Evolutionary conservation across 2,888 invertebrate species (phyloP), one percentile per base, ranked within the genome.

Genomic region (Andrena flavipes): DNA sequence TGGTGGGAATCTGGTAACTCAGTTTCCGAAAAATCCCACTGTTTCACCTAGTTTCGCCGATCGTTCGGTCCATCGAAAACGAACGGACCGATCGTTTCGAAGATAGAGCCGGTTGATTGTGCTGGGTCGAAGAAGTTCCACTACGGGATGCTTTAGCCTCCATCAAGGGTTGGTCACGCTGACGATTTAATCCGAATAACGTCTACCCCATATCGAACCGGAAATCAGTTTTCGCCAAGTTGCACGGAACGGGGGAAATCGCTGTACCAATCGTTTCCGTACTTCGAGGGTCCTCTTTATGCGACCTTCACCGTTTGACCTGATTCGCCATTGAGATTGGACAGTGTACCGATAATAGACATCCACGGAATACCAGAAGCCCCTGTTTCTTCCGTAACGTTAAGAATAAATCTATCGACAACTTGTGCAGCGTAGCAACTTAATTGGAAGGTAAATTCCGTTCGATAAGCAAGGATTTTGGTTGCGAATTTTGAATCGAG

Each of bases 151-250:
- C n/a, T 65, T 75, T 26, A 30, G 54, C 51, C 76, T 56, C 56
- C 73, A 63, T 71, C 48, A 69, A 82, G 23, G 73, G 56, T 26
- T 42, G 51, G 64, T 49, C 67, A 63, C 72, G 71, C 65, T 79
- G 76, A 35, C 77, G 73, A 85, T 85, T 85, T 83, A 80, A 85
- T 83, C 83, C 80, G 77, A 85, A 79, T 60, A 84, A 79, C 72
- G 72, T 64, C 71, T 71, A 68, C 30, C 23, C 42, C 64, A 79
- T 83, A 78, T 78, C 77, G 80, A 76, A 48, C 49, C 73, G 76
- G 80, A 85, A 85, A 78, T 76, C 80, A 84, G 83, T 85, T 85
- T 74, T 78, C 75, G 60, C 42, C 71, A 64, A 85, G 77, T 86
- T 78, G 49, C 60, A 49, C 77, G 73, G 60, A 76, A 73, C 68